These are phyloP conservation scores for Emmelina monodactyla DNA, from an alignment of 2,888 invertebrate genomes.

Conservation along the genomic window DNA sequence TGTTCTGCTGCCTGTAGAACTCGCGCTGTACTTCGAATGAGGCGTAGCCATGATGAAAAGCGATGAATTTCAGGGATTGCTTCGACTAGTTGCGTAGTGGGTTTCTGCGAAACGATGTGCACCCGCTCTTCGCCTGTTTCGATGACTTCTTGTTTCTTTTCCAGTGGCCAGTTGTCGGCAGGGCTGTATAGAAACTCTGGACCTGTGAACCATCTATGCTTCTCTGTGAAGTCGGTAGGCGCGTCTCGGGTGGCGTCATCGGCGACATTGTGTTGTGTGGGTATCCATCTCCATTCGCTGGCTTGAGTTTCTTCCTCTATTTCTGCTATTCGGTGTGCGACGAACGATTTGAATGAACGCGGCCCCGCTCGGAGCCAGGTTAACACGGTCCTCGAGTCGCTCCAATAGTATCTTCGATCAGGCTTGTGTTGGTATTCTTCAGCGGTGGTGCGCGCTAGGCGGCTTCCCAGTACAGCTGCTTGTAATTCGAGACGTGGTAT, in stretches of 20 bases:
- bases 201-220: background rate
- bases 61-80: background rate
- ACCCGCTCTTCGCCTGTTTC: background rate
- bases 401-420: no score
- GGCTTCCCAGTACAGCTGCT: no score
- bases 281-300: constrained; percentile 1
- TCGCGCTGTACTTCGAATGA: constrained; percentile 4
- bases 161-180: background rate
- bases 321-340: background rate
- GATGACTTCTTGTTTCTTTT: background rate
- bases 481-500: no score
- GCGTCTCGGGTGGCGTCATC: background rate
- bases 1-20: constrained; percentile 3
- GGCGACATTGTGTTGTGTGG: background rate
- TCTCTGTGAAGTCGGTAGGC: background rate
- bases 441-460: no score
- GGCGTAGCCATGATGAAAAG: constrained; percentile 3
- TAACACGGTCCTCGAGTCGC: background rate
- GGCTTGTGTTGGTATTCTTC: no score
- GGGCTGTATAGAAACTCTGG: background rate
- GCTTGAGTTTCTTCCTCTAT: background rate
- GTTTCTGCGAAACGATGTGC: background rate
- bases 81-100: background rate
- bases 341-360: background rate
- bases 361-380: background rate